These are phyloP conservation scores for Schizopygopsis malacanthus DNA, from an alignment of 2,797 vertebrate genomes.

Conservation along the genomic window DNA sequence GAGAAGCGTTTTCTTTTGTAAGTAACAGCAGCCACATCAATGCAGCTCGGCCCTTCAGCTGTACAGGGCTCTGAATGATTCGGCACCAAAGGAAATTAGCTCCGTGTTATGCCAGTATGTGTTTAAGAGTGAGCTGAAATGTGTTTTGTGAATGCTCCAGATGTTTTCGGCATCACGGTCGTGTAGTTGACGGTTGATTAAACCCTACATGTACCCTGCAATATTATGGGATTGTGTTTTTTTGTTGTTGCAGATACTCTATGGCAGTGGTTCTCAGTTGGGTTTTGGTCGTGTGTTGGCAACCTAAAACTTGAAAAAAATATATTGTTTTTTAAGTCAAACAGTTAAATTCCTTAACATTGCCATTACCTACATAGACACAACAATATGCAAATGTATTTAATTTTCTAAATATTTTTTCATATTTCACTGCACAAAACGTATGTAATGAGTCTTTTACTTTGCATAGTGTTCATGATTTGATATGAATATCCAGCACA, in stretches of 20 bases:
- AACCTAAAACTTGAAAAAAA: background rate
- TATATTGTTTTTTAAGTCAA: background rate
- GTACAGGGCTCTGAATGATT: conserved; percentile 46
- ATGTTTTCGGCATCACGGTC: background rate
- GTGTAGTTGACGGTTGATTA: background rate
- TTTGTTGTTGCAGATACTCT: background rate
- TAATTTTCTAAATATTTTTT: background rate
- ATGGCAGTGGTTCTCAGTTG: background rate
- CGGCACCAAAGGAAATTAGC: conserved; percentile 49
- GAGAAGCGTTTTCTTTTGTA: conserved; percentile 72
- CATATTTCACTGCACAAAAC: background rate
- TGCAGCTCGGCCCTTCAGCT: conserved; percentile 49
- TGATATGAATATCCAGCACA: background rate
- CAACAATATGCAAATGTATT: background rate
- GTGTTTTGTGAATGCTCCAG: conserved; percentile 28
- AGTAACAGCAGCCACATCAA: conserved; percentile 69
- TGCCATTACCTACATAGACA: background rate
- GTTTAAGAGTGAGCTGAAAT: conserved; percentile 13
- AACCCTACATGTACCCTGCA: background rate
- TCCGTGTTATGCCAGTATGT: background rate
- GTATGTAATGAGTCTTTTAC: background rate
- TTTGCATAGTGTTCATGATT: background rate
- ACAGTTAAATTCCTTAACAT: background rate
- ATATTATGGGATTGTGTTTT: background rate
- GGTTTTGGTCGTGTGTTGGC: background rate